Evolutionary conservation across 2,113 vertebrate species (phyloP), one percentile per base, ranked within the genome.

Genomic region (Pachyramphus minor): DNA sequence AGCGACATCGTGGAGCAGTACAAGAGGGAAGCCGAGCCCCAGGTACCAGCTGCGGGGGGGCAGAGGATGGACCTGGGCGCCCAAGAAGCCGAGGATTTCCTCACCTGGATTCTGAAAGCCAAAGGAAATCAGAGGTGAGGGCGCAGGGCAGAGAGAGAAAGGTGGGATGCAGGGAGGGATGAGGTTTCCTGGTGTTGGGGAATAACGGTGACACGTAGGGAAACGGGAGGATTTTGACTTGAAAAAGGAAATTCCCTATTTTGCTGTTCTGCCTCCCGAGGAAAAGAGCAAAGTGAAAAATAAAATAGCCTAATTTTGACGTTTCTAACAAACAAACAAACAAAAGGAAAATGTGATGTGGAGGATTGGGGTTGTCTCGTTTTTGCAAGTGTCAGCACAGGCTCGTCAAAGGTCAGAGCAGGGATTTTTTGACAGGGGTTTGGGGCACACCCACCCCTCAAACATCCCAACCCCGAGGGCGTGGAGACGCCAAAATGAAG

Each of bases 11-110:
- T 73, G 8, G 95, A 96, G 59, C 47, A 53, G 0, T 49, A 41
- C 77, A 97, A 95, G 91, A 87, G 97, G 66, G 95, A 97, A 45
- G 85, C 84, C 12, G 89, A 96, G 59, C 42, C 81, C 13, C 93
- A 75, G 5, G 30, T 2, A 11, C 3, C 93, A 2, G 72, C 79
- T 8, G 62, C 3, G 27, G 66, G 10, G 0, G 72, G 71, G 8
- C 68, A 85, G 3, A 88, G 49, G 2, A 12, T 12, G 72, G 89
- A 93, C 5, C 35, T 58, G 73, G 74, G 12, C 28, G 31, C 15
- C 13, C 90, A 76, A 30, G 88, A 84, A 21, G 59, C 49, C 78
- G 87, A 64, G 59, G 95, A 94, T 2, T 95, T 95, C 59, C 42
- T 96, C 24, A 6, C 45, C 14, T 96, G 95, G 90, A 74, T 97